These are phyloP conservation scores for Hippocampus zosterae DNA, from an alignment of 2,113 vertebrate species.

Conservation along the genomic window DNA sequence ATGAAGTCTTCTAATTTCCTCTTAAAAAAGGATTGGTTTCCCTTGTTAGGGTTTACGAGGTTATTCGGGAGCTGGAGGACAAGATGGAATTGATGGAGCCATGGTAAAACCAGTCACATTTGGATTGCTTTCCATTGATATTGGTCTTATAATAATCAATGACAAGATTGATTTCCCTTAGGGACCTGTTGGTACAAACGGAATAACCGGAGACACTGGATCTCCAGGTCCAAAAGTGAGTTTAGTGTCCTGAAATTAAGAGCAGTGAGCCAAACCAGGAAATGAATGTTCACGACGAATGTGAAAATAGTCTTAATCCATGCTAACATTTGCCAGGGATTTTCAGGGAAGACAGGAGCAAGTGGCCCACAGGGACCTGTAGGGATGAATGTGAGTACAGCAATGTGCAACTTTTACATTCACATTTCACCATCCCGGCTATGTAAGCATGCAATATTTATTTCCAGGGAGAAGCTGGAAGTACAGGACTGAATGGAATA, in stretches of 20 bases:
- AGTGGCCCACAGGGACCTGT: constrained; percentile 68
- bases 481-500: constrained; percentile 50
- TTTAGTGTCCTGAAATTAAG: not conserved
- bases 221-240: constrained; percentile 56
- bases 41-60: constrained; percentile 62
- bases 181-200: constrained; percentile 60
- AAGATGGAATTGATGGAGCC: constrained; percentile 60
- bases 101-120: constrained; percentile 43
- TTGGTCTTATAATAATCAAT: not conserved
- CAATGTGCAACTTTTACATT: not conserved
- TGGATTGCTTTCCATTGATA: not conserved
- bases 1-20: not conserved
- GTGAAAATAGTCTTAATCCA: not conserved
- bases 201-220: constrained; percentile 52
- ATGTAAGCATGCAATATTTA: not conserved
- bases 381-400: constrained; percentile 63
- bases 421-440: too few species aligned
- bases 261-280: not conserved
- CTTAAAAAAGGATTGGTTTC: constrained; percentile 5
- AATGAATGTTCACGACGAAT: not conserved
- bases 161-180: constrained; percentile 26
- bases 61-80: constrained; percentile 55
- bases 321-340: constrained; percentile 50
- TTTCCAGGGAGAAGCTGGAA: constrained; percentile 64
- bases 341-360: constrained; percentile 60